Conservation (phyloP, 2,113 vertebrate genomes). For the Quiscalus mexicanus region DNA sequence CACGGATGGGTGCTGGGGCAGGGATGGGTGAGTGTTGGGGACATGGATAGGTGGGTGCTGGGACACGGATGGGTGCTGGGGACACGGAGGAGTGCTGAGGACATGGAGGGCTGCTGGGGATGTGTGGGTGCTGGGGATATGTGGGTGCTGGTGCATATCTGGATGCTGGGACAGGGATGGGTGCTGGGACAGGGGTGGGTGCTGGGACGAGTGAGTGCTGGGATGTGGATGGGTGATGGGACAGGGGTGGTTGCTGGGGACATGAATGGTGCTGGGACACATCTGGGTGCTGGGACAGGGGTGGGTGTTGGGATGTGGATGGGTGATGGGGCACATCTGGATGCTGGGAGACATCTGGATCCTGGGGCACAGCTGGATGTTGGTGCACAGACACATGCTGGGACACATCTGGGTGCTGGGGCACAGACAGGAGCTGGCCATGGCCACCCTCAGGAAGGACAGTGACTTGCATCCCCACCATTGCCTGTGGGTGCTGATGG, state of each 20-base stretch:
- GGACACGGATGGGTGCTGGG: accelerated
- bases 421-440: too few species aligned
- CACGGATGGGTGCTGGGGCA: background rate
- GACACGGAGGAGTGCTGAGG: background rate
- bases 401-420: background rate
- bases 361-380: accelerated
- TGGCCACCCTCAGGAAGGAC: accelerated
- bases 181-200: too few species aligned
- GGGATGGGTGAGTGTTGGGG: too few species aligned
- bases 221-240: too few species aligned
- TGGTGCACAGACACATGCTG: too few species aligned
- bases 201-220: too few species aligned
- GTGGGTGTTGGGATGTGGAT: too few species aligned
- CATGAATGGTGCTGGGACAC: too few species aligned
- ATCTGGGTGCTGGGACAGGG: too few species aligned
- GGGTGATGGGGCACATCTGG: background rate
- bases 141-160: background rate
- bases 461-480: accelerated
- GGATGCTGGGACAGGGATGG: too few species aligned
- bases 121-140: too few species aligned
- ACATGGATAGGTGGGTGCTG: background rate
- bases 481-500: accelerated
- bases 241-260: too few species aligned
- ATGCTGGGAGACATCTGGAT: background rate
- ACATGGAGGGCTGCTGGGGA: accelerated